Conservation (phyloP, 2,113 vertebrate species). For the Lasiurus borealis region DNA sequence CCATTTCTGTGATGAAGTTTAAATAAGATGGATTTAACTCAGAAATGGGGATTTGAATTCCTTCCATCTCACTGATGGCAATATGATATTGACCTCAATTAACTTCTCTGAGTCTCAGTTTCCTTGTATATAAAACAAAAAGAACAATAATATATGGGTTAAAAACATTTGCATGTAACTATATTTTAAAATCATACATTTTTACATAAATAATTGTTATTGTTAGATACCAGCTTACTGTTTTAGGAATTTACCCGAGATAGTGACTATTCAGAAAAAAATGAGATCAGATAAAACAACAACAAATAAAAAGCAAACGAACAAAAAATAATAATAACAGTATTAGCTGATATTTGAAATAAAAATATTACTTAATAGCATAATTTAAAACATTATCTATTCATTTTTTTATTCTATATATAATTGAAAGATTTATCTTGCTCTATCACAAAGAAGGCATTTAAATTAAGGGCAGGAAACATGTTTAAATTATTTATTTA, state of each 20-base stretch:
- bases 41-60: background rate
- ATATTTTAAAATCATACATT: background rate
- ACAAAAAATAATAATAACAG: background rate
- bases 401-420: background rate
- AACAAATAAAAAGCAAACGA: background rate
- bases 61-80: background rate
- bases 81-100: background rate
- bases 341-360: slow-evolving; percentile 17
- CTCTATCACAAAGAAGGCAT: slow-evolving; percentile 14
- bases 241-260: background rate
- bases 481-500: background rate
- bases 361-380: background rate
- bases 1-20: background rate
- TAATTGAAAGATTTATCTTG: background rate
- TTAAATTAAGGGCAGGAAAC: background rate
- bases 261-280: background rate
- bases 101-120: background rate
- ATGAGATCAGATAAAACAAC: background rate
- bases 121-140: background rate
- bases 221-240: background rate
- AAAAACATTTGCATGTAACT: background rate
- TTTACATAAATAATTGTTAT: background rate
- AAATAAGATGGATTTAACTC: background rate
- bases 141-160: background rate
- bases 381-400: slow-evolving; percentile 5